Evolutionary conservation across 2,797 vertebrate genomes (phyloP), one percentile per base, ranked within the genome.

Genomic region (Falco peregrinus): DNA sequence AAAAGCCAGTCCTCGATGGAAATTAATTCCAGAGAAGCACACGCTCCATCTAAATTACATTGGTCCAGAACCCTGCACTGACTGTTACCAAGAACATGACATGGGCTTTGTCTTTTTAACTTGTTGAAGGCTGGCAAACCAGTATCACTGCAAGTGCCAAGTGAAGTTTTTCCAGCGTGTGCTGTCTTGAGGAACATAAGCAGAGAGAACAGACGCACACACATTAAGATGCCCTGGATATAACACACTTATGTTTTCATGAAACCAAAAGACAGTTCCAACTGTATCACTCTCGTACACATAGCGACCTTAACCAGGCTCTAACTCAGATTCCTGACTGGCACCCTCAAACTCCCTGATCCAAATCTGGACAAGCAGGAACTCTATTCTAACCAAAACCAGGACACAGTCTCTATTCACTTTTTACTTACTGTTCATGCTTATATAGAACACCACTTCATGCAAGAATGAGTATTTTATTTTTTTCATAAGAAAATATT

Each of bases 161-260:
- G n/a, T 13, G 29, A 10, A 25, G 7, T 39, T 74, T 84, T 77
- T 50, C 18, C 21, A 67, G 0, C 0, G 3, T 10, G 12, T 2
- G 0, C 29, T 73, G 35, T 35, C 35, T 35, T 35, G 35, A 35
- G 51, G 11, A 74, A n/a, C 2, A 9, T 19, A 53, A 73, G 7
- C 11, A 60, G 21, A 47, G 41, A 64, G 6, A 73, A 37, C 37
- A 10, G 37, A 37, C 37, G 10, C 37, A 37, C 39, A 41, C 35
- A 35, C 35, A 35, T 11, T 41, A 41, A 45, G 6, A 29, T 26
- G 21, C 4, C 45, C 39, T 12, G 61, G 28, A 65, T 26, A 10
- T 2, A 81, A 35, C 7, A 61, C 21, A 9, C 1, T 21, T 26
- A 11, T 2, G 0, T 80, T 73, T 64, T 45, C 4, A 56, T 35